Evolutionary conservation across 2,113 vertebrate genomes (phyloP).

Genomic region (Festucalex cinctus): DNA sequence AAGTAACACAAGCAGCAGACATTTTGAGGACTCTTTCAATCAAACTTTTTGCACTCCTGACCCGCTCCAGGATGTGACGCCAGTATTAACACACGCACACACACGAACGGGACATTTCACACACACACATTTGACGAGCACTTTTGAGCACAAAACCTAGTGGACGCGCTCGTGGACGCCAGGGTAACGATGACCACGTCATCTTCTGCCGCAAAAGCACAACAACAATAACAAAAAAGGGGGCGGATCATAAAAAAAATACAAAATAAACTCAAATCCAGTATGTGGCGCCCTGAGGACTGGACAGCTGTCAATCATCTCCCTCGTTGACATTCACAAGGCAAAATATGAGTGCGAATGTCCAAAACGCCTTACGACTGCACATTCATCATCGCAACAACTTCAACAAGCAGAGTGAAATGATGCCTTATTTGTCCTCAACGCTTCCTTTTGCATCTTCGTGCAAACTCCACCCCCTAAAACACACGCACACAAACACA

Average conservation of each 20-base stretch:
- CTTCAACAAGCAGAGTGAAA: slow-evolving; percentile 44
- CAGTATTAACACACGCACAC: slow-evolving; percentile 61
- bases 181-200: slow-evolving; percentile 37
- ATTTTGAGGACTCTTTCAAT: slow-evolving; percentile 45
- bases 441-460: slow-evolving; percentile 14
- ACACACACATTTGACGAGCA: slow-evolving; percentile 42
- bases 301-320: neutral
- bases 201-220: slow-evolving; percentile 44
- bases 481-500: slow-evolving; percentile 33
- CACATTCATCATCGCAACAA: slow-evolving; percentile 20
- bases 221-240: slow-evolving; percentile 5
- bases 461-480: slow-evolving; percentile 68
- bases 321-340: neutral
- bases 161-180: slow-evolving; percentile 40
- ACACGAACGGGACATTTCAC: slow-evolving; percentile 3
- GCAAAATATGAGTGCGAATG: slow-evolving; percentile 44
- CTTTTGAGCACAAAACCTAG: slow-evolving; percentile 61
- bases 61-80: slow-evolving; percentile 25
- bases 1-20: slow-evolving; percentile 33
- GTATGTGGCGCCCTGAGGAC: neutral
- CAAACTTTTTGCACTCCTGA: slow-evolving; percentile 51
- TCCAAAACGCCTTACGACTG: slow-evolving; percentile 63
- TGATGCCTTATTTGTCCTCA: slow-evolving; percentile 63
- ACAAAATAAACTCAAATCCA: neutral
- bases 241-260: neutral